Percentiles rank a stretch among this genome's conserved stretches.
Conservation (phyloP, 2,113 vertebrate species). For the Artemisiospiza belli region DNA sequence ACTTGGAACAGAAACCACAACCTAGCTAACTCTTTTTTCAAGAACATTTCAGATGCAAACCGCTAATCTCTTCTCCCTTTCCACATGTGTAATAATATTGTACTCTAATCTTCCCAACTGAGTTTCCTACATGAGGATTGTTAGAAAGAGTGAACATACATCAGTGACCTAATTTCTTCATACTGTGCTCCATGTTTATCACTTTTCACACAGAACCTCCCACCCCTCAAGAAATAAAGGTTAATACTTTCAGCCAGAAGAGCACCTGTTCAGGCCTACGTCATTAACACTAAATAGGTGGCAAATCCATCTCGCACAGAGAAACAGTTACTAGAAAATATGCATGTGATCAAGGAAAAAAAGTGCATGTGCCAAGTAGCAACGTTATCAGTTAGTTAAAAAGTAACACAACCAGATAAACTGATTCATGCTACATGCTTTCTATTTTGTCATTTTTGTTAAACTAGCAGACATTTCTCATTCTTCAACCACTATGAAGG, state of each 20-base stretch:
- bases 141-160: background rate
- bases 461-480: background rate
- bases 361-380: background rate
- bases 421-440: background rate
- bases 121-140: background rate
- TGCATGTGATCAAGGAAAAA: background rate
- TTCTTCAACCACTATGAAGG: background rate
- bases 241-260: conserved; percentile 18
- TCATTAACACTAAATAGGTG: background rate
- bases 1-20: background rate
- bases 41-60: background rate
- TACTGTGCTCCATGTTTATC: background rate
- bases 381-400: background rate
- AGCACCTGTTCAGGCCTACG: background rate
- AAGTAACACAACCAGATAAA: background rate
- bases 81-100: background rate
- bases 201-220: background rate
- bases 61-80: background rate
- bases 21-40: background rate
- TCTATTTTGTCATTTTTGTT: background rate
- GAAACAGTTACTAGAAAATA: background rate
- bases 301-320: background rate
- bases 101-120: background rate
- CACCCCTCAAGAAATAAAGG: background rate
- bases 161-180: background rate